phyloP scores from a whole-genome alignment of 2,888 invertebrate species.

The Cinara cedri region DNA sequence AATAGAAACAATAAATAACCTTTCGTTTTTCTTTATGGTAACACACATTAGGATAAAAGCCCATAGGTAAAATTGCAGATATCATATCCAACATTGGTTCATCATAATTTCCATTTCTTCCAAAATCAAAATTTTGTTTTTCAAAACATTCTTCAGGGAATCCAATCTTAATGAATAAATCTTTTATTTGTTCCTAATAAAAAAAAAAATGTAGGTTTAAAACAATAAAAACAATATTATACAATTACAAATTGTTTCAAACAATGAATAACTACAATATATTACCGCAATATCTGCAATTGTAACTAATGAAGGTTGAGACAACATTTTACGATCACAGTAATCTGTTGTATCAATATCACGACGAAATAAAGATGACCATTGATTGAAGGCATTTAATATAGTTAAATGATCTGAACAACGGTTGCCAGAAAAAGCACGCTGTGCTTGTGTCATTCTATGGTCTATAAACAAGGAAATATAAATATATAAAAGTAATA shows the following conservation, averaged over 20 bases:
- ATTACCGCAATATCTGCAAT: conserved; percentile 87
- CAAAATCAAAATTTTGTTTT: conserved; percentile 74
- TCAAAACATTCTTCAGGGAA: conserved; percentile 88
- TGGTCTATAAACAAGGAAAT: conserved; percentile 64
- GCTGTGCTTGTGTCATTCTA: conserved; percentile 82
- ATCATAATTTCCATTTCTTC: conserved; percentile 75
- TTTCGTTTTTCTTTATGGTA: conserved; percentile 94
- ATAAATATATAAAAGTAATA: background rate
- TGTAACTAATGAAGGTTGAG: conserved; percentile 85
- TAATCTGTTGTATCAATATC: conserved; percentile 78
- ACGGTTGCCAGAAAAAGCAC: conserved; percentile 82
- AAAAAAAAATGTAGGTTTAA: background rate
- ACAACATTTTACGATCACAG: conserved; percentile 91
- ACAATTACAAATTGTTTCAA: background rate
- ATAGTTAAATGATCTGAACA: conserved; percentile 95
- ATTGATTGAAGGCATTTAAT: conserved; percentile 85
- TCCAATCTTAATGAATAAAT: conserved; percentile 75
- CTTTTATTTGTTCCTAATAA: conserved; percentile 70
- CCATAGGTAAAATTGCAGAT: conserved; percentile 84
- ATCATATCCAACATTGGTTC: conserved; percentile 75
- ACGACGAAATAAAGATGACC: conserved; percentile 67
- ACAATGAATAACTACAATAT: conserved; percentile 36
- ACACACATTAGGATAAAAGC: conserved; percentile 96
- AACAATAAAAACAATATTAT: background rate
- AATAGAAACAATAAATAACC: conserved; percentile 63